A percentile compares a stretch with the other conserved stretches of the same genome.
Conservation (phyloP, 2,888 invertebrate species). For the Torymus auratus region DNA sequence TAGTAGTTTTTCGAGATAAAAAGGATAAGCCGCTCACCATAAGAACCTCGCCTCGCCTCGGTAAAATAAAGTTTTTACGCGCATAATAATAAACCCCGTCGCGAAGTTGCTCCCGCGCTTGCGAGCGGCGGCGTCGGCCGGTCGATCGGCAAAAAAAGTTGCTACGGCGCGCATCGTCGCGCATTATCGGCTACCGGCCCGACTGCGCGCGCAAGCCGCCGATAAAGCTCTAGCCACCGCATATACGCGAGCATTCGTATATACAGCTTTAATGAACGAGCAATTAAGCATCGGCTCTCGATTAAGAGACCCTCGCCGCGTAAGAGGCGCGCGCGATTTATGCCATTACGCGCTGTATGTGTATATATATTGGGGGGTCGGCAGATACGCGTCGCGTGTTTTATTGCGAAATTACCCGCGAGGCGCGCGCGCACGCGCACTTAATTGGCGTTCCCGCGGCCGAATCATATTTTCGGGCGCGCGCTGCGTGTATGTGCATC, state of each 20-base stretch:
- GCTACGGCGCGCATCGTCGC: too few relatives aligned
- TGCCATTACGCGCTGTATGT: too few relatives aligned
- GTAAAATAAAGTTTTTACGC: too few relatives aligned
- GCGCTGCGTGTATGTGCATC: not conserved
- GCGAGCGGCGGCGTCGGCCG: too few relatives aligned
- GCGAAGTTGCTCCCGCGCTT: not conserved
- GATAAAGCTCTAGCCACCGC: constrained; percentile 48
- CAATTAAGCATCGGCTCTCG: constrained; percentile 67
- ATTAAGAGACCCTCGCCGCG: constrained; percentile 60
- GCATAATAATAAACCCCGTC: not conserved
- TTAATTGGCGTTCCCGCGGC: constrained; percentile 42
- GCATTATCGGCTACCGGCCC: too few relatives aligned
- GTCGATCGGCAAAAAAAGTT: too few relatives aligned
- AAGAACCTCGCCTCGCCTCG: too few relatives aligned
- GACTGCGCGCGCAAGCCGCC: not conserved
- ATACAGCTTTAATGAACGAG: constrained; percentile 62
- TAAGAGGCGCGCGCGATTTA: too few relatives aligned
- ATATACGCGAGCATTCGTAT: constrained; percentile 18
- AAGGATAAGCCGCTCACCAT: too few relatives aligned
- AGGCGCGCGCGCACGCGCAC: not conserved
- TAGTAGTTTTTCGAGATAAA: too few relatives aligned
- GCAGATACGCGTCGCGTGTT: too few relatives aligned
- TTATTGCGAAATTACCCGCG: constrained; percentile 8
- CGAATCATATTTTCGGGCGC: constrained; percentile 44
- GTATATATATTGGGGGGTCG: too few relatives aligned